A percentile compares a stretch with the other conserved stretches of the same genome.
These are phyloP conservation scores for Acanthurus leucopareius DNA, from an alignment of 2,797 vertebrate species.

Conservation along the genomic window DNA sequence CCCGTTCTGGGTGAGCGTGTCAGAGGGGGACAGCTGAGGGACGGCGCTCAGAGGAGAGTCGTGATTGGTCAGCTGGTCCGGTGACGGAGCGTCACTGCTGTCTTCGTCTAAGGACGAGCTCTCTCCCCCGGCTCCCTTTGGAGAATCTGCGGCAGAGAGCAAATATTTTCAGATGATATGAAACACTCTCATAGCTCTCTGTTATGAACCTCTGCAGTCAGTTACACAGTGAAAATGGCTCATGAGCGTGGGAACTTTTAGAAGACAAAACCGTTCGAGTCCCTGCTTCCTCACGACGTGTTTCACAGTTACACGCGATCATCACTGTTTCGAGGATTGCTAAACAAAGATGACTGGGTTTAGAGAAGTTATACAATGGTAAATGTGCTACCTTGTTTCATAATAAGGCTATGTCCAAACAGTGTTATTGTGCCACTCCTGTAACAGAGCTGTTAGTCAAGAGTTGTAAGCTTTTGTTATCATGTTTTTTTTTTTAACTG, in stretches of 20 bases:
- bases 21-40: slow-evolving; percentile 88
- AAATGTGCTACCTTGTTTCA: slow-evolving; percentile 34
- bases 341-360: slow-evolving; percentile 28
- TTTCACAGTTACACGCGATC: neutral
- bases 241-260: neutral
- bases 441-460: slow-evolving; percentile 7
- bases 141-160: slow-evolving; percentile 76
- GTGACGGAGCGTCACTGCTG: slow-evolving; percentile 96
- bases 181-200: neutral
- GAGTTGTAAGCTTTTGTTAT: slow-evolving; percentile 10
- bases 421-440: slow-evolving; percentile 28
- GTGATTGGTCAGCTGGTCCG: slow-evolving; percentile 94
- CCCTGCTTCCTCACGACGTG: neutral
- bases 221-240: neutral
- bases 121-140: slow-evolving; percentile 91
- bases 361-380: slow-evolving; percentile 61
- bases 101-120: slow-evolving; percentile 97
- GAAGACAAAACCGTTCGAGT: neutral
- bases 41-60: slow-evolving; percentile 92
- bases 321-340: slow-evolving; percentile 22
- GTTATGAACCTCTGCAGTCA: neutral
- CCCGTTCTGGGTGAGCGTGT: slow-evolving; percentile 75
- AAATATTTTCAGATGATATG: neutral
- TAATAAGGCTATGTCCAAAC: slow-evolving; percentile 60
- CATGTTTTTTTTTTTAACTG: neutral